Evolutionary conservation across 2,888 invertebrate species (phyloP).

Genomic region (Taenaris catops): DNA sequence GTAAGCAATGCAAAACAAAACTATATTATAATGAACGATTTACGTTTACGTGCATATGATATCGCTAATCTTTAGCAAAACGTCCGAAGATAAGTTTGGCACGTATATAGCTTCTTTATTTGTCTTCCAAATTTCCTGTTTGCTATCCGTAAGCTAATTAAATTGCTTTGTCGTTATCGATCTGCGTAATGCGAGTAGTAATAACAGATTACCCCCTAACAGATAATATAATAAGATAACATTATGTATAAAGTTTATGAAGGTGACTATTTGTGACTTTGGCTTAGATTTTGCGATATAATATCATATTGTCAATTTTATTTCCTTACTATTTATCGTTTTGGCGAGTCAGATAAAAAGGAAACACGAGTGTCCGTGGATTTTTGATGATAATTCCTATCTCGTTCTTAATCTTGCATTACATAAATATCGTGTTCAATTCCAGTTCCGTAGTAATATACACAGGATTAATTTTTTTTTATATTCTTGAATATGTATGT

Average conservation of each 20-base stretch:
- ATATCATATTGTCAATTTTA: slow-evolving; percentile 6
- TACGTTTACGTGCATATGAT: no score
- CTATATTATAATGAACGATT: neutral
- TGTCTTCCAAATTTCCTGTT: slow-evolving; percentile 6
- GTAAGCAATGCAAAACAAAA: no score
- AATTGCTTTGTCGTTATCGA: slow-evolving; percentile 4
- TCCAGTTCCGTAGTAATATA: no score
- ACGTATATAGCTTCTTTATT: slow-evolving; percentile 5
- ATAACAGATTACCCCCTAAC: slow-evolving; percentile 3
- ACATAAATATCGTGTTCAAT: neutral
- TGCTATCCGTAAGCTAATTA: slow-evolving; percentile 4
- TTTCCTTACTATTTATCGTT: slow-evolving; percentile 9
- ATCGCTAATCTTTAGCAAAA: no score
- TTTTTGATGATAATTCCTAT: slow-evolving; percentile 1
- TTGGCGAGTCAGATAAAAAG: slow-evolving; percentile 7
- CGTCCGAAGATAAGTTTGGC: slow-evolving; percentile 14
- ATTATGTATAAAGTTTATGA: neutral
- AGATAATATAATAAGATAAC: slow-evolving; percentile 2
- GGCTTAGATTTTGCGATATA: slow-evolving; percentile 4
- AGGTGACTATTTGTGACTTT: neutral
- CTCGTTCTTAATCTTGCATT: neutral
- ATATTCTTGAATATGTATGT: no score
- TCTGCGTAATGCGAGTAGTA: slow-evolving; percentile 9
- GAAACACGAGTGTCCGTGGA: neutral
- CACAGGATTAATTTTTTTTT: no score